These are phyloP conservation scores for Drosophila quadrilineata DNA, from an alignment of 1,140 invertebrate species.

Conservation along the genomic window DNA sequence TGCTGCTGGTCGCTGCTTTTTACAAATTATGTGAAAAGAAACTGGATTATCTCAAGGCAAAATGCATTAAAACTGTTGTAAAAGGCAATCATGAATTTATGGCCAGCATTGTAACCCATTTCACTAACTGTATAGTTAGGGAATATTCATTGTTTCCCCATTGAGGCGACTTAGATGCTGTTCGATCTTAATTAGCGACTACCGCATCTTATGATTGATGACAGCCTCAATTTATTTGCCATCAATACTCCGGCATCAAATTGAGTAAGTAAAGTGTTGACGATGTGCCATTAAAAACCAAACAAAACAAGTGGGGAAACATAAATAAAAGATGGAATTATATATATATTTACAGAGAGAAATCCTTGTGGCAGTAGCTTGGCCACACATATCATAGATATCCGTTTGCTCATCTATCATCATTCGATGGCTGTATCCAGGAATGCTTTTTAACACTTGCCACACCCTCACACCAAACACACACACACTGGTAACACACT, in stretches of 20 bases:
- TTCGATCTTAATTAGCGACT: conserved; percentile 45
- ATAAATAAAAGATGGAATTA: no score
- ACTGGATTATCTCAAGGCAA: conserved; percentile 22
- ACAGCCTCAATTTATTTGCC: conserved; percentile 61
- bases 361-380: neutral
- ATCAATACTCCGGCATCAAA: conserved; percentile 50
- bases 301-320: conserved; percentile 1
- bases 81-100: neutral
- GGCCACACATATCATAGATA: neutral
- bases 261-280: conserved; percentile 49
- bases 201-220: conserved; percentile 57
- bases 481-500: conserved; percentile 10
- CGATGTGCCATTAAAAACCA: conserved; percentile 53
- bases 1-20: conserved; percentile 12
- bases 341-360: no score
- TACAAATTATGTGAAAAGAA: conserved; percentile 33
- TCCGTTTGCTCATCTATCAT: conserved; percentile 60
- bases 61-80: conserved; percentile 1
- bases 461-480: neutral
- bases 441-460: conserved; percentile 45
- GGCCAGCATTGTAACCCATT: no score
- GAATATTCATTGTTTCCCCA: neutral
- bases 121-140: no score
- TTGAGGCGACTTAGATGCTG: neutral
- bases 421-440: conserved; percentile 42